Evolutionary conservation across 2,888 invertebrate genomes (phyloP).

Genomic region (Tridacna crocea): DNA sequence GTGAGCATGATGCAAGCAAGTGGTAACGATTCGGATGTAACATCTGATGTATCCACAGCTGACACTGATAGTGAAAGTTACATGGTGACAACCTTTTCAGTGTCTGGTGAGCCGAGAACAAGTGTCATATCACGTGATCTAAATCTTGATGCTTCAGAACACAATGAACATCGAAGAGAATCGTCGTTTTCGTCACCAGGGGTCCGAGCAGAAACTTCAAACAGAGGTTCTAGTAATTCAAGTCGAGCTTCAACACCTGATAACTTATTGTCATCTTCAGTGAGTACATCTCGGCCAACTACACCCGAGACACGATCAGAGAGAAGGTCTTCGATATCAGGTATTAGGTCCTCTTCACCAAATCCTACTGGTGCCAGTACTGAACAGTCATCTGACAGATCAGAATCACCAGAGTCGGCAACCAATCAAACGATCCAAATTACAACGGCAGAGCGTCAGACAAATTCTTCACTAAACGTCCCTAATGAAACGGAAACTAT

Average conservation of each 20-base stretch:
- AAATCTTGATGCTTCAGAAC: background rate
- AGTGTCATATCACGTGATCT: background rate
- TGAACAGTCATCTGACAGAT: too few species aligned
- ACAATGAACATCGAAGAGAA: background rate
- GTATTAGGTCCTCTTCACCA: background rate
- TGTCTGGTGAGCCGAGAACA: background rate
- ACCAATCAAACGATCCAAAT: background rate
- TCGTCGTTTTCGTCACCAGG: background rate
- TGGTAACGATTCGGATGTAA: conserved; percentile 10
- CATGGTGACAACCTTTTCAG: background rate
- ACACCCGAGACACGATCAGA: background rate
- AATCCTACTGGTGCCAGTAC: background rate
- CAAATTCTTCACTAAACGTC: background rate
- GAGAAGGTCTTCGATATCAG: background rate
- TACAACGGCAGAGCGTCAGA: background rate
- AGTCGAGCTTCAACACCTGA: conserved; percentile 15
- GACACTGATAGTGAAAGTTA: background rate
- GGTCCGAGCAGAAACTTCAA: background rate
- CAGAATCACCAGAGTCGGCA: background rate
- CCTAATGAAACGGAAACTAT: conserved; percentile 5
- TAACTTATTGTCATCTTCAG: conserved; percentile 12
- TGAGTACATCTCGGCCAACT: background rate
- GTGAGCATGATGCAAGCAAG: conserved; percentile 15
- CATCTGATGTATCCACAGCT: background rate
- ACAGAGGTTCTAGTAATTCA: conserved; percentile 3